phyloP scores from a whole-genome alignment of 2,797 vertebrate genomes.

The Hemibagrus guttatus region DNA sequence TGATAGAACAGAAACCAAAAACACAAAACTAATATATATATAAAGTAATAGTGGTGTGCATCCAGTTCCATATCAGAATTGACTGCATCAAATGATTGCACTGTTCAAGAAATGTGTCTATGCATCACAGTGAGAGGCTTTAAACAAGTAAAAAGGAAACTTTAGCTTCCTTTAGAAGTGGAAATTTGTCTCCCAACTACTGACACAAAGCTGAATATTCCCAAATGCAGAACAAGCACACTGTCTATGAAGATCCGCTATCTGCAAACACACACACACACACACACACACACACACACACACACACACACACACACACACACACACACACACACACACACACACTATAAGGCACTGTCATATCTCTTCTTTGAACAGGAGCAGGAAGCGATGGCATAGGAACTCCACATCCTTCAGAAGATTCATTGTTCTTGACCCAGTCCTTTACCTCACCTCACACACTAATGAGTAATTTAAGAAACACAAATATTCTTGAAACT shows the following conservation, averaged over 20 bases:
- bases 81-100: background rate
- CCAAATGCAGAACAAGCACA: background rate
- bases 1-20: background rate
- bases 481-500: background rate
- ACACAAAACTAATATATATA: background rate
- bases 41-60: too few species aligned
- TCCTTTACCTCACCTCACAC: conserved; percentile 17
- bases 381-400: conserved; percentile 34
- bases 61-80: background rate
- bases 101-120: too few species aligned
- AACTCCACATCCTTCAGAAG: conserved; percentile 31
- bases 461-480: conserved; percentile 29
- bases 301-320: conserved; percentile 16
- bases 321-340: background rate
- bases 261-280: background rate
- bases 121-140: background rate
- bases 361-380: conserved; percentile 42
- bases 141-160: background rate
- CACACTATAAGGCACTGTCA: conserved; percentile 36
- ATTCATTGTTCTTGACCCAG: conserved; percentile 30
- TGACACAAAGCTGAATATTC: background rate
- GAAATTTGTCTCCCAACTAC: conserved; percentile 19
- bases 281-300: conserved; percentile 11
- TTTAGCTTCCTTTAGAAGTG: conserved; percentile 20
- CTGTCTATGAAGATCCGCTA: background rate